Evolutionary conservation across 2,888 invertebrate genomes (phyloP).

Genomic region (Lithophane semibrunnea): DNA sequence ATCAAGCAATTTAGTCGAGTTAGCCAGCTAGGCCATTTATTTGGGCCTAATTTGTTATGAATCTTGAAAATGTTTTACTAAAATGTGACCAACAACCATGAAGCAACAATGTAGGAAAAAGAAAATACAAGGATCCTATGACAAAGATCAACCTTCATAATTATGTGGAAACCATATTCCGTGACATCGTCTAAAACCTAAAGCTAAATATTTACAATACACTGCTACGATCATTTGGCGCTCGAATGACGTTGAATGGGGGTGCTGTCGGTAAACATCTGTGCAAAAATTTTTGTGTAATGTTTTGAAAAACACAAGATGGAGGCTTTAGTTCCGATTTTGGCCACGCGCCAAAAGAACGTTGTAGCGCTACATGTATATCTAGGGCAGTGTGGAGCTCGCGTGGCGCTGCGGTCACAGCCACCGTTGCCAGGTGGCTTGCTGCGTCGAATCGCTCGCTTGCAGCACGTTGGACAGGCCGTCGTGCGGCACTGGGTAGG

Average conservation of each 20-base stretch:
- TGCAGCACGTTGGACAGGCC: slow-evolving; percentile 83
- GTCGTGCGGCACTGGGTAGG: slow-evolving; percentile 75
- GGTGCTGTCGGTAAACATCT: not conserved
- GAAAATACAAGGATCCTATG: not conserved
- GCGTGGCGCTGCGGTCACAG: slow-evolving; percentile 61
- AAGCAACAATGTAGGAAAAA: not conserved
- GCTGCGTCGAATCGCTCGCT: slow-evolving; percentile 77
- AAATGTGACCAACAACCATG: not conserved
- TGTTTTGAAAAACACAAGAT: not conserved
- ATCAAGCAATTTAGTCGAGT: not conserved
- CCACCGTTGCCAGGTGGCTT: slow-evolving; percentile 79
- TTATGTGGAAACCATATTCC: not conserved
- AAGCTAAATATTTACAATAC: slow-evolving; percentile 11
- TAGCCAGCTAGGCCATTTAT: not conserved
- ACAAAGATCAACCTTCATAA: not conserved
- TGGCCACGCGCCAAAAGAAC: not conserved
- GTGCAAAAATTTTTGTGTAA: not conserved
- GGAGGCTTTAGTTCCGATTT: not conserved
- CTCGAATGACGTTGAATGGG: not conserved
- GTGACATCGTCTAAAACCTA: slow-evolving; percentile 30
- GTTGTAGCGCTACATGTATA: slow-evolving; percentile 27
- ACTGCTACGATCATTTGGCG: not conserved
- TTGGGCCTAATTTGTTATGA: not conserved
- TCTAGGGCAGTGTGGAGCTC: slow-evolving; percentile 1
- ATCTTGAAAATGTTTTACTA: not conserved